Conservation (phyloP, 2,113 vertebrate species). For the Malurus alboscapulatus region DNA sequence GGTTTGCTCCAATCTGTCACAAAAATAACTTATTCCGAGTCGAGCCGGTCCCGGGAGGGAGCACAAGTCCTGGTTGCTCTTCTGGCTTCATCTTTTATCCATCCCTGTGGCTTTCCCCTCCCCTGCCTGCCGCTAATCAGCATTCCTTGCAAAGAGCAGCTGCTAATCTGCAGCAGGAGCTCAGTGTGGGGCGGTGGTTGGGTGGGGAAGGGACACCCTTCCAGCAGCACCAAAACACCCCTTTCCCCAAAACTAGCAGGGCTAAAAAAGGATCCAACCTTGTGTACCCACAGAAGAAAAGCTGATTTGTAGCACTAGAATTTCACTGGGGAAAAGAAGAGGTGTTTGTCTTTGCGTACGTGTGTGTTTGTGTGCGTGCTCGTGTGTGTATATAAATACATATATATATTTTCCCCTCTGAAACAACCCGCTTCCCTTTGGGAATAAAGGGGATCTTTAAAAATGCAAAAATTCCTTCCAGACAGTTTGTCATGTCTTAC, state of each 20-base stretch:
- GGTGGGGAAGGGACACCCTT: background rate
- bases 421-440: constrained; percentile 39
- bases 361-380: background rate
- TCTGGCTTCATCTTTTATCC: constrained; percentile 46
- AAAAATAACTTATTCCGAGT: background rate
- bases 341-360: background rate
- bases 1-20: background rate
- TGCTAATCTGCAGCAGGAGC: constrained; percentile 6
- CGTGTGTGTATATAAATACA: constrained; percentile 50
- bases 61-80: constrained; percentile 12
- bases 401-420: constrained; percentile 51
- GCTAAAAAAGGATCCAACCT: background rate
- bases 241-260: accelerated
- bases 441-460: constrained; percentile 65
- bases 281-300: background rate
- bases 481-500: constrained; percentile 67
- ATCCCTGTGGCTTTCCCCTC: constrained; percentile 41
- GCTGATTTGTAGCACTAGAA: background rate
- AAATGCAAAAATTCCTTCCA: constrained; percentile 67
- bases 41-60: background rate
- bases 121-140: constrained; percentile 55
- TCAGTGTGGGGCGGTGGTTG: background rate
- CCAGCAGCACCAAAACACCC: background rate
- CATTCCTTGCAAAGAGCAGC: constrained; percentile 45
- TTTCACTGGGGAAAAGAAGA: background rate